Evolutionary conservation across 2,888 invertebrate genomes (phyloP).

Genomic region (Drosophila neotestacea): DNA sequence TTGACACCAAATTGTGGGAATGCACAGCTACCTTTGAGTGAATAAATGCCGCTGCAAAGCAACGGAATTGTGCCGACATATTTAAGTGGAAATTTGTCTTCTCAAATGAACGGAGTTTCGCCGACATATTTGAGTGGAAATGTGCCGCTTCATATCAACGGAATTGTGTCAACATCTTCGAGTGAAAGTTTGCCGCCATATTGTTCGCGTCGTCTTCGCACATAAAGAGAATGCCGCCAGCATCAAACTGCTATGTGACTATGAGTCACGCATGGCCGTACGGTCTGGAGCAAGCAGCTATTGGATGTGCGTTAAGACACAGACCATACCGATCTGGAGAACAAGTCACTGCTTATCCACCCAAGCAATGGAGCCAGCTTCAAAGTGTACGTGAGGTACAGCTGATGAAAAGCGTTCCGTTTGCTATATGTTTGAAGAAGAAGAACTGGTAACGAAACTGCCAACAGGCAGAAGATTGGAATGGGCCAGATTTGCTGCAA

Average conservation of each 20-base stretch:
- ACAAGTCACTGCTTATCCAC: conserved; percentile 1
- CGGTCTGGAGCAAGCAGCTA: neutral
- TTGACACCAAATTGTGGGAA: neutral
- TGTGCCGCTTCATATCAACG: too few species aligned
- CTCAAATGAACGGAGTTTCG: neutral
- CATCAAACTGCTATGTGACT: neutral
- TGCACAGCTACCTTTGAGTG: neutral
- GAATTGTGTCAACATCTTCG: too few species aligned
- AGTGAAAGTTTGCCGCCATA: neutral
- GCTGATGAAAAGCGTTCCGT: neutral
- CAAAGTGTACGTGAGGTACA: neutral
- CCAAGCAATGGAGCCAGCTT: neutral
- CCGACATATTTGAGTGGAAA: neutral
- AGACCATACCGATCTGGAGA: neutral
- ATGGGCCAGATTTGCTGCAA: neutral
- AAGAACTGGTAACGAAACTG: conserved; percentile 2
- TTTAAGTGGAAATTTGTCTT: neutral
- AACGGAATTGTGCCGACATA: neutral
- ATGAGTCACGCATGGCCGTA: neutral
- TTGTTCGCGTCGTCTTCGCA: too few species aligned
- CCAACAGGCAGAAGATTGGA: neutral
- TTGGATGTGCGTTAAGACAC: neutral
- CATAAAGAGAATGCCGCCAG: neutral
- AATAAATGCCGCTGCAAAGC: neutral
- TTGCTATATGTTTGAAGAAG: neutral